Conservation (phyloP, 2,113 vertebrate genomes). For the Cardinalis cardinalis region DNA sequence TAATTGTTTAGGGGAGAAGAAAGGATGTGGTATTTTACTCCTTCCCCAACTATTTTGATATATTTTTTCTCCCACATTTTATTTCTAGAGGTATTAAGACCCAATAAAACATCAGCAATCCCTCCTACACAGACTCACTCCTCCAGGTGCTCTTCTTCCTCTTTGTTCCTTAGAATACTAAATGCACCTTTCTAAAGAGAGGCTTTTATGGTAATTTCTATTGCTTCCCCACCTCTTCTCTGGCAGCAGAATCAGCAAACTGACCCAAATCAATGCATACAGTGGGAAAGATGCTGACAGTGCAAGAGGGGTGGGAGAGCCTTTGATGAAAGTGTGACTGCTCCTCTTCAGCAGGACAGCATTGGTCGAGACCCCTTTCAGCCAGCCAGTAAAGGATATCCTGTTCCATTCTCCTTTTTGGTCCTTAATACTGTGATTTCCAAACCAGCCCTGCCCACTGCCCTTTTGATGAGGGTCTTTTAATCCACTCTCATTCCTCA, state of each 20-base stretch:
- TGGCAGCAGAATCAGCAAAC: neutral
- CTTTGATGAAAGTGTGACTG: neutral
- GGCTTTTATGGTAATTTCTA: neutral
- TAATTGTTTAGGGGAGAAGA: neutral
- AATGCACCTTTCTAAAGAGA: neutral
- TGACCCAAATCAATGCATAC: neutral
- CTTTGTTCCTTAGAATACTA: neutral
- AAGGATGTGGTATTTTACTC: neutral
- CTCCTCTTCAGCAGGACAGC: neutral
- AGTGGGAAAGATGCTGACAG: neutral
- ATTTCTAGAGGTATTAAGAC: neutral
- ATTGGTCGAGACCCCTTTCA: neutral
- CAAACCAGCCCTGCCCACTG: rapidly evolving
- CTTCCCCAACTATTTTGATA: neutral
- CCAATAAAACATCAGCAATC: neutral
- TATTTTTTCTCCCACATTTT: rapidly evolving
- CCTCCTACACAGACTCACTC: neutral
- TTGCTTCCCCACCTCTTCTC: neutral
- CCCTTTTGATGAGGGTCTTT: rapidly evolving
- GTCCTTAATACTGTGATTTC: neutral
- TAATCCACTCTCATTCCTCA: neutral
- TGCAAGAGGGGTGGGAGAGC: neutral
- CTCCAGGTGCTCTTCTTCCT: neutral
- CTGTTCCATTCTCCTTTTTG: neutral
- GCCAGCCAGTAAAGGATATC: neutral